These are phyloP conservation scores for Scaptomyza graminum DNA, from an alignment of 1,140 invertebrate species.

Conservation along the genomic window DNA sequence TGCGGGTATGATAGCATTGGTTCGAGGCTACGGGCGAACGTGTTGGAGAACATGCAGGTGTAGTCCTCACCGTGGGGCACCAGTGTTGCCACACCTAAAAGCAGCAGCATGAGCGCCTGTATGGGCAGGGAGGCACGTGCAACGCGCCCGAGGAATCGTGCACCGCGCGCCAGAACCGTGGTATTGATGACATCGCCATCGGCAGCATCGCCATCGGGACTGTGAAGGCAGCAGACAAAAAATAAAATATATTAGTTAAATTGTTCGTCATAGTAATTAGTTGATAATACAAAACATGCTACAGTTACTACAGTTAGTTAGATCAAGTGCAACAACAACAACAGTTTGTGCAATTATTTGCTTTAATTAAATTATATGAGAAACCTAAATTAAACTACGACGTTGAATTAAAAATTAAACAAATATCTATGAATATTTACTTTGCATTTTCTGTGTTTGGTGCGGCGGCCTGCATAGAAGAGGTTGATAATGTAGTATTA, in stretches of 20 bases:
- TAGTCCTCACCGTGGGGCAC: constrained; percentile 94
- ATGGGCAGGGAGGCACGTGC: constrained; percentile 95
- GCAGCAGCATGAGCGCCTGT: constrained; percentile 93
- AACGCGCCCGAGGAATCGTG: constrained; percentile 93
- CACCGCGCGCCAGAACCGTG: constrained; percentile 89
- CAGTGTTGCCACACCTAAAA: constrained; percentile 94
- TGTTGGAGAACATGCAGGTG: constrained; percentile 92
- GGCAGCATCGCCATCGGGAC: constrained; percentile 84
- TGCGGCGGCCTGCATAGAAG: constrained; percentile 84
- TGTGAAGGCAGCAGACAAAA: constrained; percentile 21
- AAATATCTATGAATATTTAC: constrained; percentile 85
- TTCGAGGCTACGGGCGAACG: constrained; percentile 91
- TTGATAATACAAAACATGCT: constrained; percentile 12
- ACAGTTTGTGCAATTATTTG: constrained; percentile 36
- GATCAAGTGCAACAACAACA: constrained; percentile 30
- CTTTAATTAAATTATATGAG: constrained; percentile 22
- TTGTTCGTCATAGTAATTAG: background rate
- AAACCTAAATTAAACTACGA: constrained; percentile 42
- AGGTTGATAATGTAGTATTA: constrained; percentile 84
- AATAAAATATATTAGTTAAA: constrained; percentile 4
- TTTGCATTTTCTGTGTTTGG: constrained; percentile 84
- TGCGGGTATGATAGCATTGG: constrained; percentile 94
- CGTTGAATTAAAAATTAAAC: constrained; percentile 48
- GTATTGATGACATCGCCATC: constrained; percentile 86
- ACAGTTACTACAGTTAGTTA: background rate